Conservation (phyloP, 2,797 vertebrate genomes). For the Chiloscyllium punctatum region DNA sequence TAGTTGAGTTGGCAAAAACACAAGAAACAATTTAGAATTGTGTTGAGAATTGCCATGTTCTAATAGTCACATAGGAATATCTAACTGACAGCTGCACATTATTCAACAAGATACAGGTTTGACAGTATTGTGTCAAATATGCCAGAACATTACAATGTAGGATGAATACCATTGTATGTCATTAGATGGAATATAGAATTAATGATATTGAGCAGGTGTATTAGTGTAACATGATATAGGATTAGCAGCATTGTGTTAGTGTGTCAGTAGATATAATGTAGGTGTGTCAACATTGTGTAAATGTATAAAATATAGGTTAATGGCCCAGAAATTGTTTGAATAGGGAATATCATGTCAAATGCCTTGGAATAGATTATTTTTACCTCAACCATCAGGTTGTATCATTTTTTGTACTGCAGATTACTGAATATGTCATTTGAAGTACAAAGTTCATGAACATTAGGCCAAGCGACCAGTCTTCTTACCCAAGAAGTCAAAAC, state of each 20-base stretch:
- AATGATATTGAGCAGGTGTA: background rate
- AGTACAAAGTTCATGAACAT: background rate
- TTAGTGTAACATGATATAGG: background rate
- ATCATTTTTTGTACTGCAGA: background rate
- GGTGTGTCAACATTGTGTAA: background rate
- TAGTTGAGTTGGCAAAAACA: background rate
- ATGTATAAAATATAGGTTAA: background rate
- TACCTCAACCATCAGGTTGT: background rate
- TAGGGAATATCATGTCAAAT: background rate
- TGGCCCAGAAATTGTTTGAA: background rate
- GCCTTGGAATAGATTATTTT: background rate
- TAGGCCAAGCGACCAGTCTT: background rate
- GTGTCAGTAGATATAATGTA: background rate
- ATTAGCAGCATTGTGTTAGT: background rate
- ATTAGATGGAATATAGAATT: background rate
- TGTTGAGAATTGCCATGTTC: background rate
- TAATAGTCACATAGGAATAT: background rate
- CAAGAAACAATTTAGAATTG: background rate
- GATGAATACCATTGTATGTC: background rate
- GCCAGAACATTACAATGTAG: background rate
- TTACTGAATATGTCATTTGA: background rate
- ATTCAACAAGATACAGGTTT: background rate
- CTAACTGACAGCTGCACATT: background rate
- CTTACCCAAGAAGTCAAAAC: background rate
- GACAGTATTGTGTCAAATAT: background rate